Evolutionary conservation across 2,113 vertebrate species (phyloP).

Genomic region (Plectropomus leopardus): DNA sequence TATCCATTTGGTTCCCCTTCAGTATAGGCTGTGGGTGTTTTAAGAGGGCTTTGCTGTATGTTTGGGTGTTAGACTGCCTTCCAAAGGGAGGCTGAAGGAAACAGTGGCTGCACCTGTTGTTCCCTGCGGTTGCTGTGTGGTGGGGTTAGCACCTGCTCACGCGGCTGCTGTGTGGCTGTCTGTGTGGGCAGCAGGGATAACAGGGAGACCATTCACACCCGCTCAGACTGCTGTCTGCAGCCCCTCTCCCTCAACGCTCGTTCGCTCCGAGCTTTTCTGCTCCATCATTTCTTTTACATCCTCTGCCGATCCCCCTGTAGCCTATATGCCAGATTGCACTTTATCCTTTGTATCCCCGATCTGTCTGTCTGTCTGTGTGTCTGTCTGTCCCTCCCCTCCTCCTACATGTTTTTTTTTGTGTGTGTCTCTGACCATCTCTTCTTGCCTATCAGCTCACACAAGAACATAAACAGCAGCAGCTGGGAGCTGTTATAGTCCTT

Average conservation of each 20-base stretch:
- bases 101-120: slow-evolving; percentile 83
- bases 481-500: slow-evolving; percentile 57
- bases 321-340: slow-evolving; percentile 49
- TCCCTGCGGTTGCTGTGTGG: slow-evolving; percentile 71
- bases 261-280: slow-evolving; percentile 53
- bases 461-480: slow-evolving; percentile 66
- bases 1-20: slow-evolving; percentile 36
- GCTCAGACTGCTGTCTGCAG: slow-evolving; percentile 77
- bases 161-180: slow-evolving; percentile 83
- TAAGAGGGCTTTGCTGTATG: slow-evolving; percentile 44
- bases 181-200: slow-evolving; percentile 80
- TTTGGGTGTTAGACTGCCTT: slow-evolving; percentile 56
- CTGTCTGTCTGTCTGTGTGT: slow-evolving; percentile 54
- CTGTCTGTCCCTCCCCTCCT: slow-evolving; percentile 19
- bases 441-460: slow-evolving; percentile 47
- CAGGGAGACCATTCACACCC: slow-evolving; percentile 84
- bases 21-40: slow-evolving; percentile 32
- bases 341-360: slow-evolving; percentile 52
- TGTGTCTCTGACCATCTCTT: slow-evolving; percentile 39
- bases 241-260: slow-evolving; percentile 65
- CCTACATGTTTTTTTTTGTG: slow-evolving; percentile 6
- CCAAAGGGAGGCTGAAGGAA: slow-evolving; percentile 64
- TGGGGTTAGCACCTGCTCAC: slow-evolving; percentile 83
- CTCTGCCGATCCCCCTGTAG: slow-evolving; percentile 32
- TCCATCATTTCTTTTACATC: slow-evolving; percentile 64